A percentile compares a stretch with the other conserved stretches of the same genome.
Evolutionary conservation across 2,113 vertebrate species (phyloP).

Genomic region (Leucoraja erinaceus): DNA sequence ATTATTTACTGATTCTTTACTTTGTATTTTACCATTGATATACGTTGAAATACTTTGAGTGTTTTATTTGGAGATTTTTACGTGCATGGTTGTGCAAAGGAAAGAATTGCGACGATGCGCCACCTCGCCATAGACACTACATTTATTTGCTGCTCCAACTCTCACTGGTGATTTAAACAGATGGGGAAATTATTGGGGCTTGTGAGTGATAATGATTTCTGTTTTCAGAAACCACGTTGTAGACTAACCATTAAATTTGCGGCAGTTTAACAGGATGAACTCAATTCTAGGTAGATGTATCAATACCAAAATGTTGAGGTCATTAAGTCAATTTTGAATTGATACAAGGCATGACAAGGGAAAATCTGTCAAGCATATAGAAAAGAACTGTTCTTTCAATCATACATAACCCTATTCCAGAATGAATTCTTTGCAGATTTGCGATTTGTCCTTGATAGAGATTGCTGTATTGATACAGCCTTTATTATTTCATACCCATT

Average conservation of each 20-base stretch:
- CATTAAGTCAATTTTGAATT: conserved; percentile 10
- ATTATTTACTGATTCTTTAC: neutral
- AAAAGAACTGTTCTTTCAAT: conserved; percentile 12
- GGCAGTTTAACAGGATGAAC: neutral
- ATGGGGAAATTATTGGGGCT: neutral
- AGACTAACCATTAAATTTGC: neutral
- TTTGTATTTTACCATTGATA: neutral
- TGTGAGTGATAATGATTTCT: neutral
- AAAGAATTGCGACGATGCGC: neutral
- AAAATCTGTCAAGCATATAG: conserved; percentile 11
- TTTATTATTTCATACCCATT: neutral
- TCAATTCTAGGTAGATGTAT: neutral
- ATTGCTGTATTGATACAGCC: neutral
- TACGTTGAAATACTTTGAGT: neutral
- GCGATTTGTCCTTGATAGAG: neutral
- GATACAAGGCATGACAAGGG: neutral
- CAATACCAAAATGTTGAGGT: conserved; percentile 12
- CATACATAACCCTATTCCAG: neutral
- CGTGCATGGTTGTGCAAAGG: neutral
- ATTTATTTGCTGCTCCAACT: neutral
- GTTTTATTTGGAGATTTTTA: neutral
- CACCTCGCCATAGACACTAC: neutral
- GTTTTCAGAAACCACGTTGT: neutral
- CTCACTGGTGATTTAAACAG: neutral
- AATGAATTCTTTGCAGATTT: neutral